Conservation (phyloP, 2,113 vertebrate genomes). For the Eulacestoma nigropectus region DNA sequence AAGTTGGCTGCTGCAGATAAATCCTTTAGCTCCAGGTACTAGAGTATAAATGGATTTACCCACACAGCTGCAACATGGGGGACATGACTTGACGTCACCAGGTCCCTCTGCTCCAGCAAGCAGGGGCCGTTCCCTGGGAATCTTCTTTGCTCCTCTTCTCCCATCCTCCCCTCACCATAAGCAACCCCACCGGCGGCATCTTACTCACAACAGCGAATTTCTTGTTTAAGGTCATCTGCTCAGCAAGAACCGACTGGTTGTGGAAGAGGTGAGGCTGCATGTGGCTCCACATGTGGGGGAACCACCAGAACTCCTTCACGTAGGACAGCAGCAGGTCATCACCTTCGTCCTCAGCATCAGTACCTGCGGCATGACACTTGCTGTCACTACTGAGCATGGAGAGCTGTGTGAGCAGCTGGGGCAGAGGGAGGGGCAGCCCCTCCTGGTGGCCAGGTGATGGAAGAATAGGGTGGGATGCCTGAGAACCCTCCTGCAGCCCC, state of each 20-base stretch:
- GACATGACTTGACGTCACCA: background rate
- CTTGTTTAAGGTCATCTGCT: slow-evolving; percentile 98
- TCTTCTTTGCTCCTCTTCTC: background rate
- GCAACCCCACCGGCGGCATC: background rate
- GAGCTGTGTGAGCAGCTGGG: background rate
- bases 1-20: background rate
- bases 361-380: slow-evolving; percentile 66
- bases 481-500: background rate
- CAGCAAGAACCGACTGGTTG: slow-evolving; percentile 92
- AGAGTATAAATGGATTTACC: background rate
- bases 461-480: background rate
- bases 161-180: background rate
- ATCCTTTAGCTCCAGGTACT: background rate
- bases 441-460: background rate
- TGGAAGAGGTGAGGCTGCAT: slow-evolving; percentile 99
- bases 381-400: fast-evolving
- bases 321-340: slow-evolving; percentile 93
- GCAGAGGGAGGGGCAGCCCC: background rate
- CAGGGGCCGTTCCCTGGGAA: background rate
- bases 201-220: slow-evolving; percentile 93
- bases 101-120: background rate
- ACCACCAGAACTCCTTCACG: slow-evolving; percentile 98
- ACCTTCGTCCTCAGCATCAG: slow-evolving; percentile 91
- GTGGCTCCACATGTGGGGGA: slow-evolving; percentile 99
- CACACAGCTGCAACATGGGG: background rate